Conservation (phyloP, 2,888 invertebrate genomes). For the Ectobius pallidus region DNA sequence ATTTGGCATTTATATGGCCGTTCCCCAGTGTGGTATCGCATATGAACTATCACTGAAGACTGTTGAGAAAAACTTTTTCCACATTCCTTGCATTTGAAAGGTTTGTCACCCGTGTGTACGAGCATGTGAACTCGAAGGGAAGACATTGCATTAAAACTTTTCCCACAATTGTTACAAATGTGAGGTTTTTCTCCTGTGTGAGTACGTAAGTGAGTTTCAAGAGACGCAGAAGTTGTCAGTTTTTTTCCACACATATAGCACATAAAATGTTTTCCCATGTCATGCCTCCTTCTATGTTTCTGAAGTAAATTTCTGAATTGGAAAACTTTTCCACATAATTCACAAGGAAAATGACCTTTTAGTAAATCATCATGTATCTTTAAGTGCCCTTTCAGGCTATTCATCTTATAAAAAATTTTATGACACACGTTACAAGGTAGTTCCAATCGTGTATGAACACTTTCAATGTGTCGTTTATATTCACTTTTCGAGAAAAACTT, state of each 20-base stretch:
- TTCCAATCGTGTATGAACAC: conserved; percentile 30
- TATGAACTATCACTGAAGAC: background rate
- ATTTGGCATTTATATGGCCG: conserved; percentile 5
- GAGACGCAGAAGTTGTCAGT: background rate
- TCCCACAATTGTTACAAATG: background rate
- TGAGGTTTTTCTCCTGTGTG: conserved; percentile 8
- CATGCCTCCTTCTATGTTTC: background rate
- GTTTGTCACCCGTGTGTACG: background rate
- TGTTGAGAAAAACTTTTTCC: background rate
- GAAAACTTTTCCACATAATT: background rate
- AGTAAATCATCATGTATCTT: conserved; percentile 26
- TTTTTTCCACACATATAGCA: background rate
- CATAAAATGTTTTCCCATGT: background rate
- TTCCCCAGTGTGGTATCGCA: background rate
- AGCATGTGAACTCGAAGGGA: background rate
- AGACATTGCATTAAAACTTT: background rate
- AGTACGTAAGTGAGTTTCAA: background rate
- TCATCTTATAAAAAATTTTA: conserved; percentile 50
- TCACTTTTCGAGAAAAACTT: background rate
- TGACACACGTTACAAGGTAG: conserved; percentile 20
- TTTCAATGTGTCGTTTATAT: background rate
- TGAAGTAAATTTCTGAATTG: background rate
- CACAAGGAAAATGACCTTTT: background rate
- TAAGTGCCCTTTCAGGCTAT: conserved; percentile 47
- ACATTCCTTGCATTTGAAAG: background rate